Evolutionary conservation across 92 coral and sea anemone species (phyloP).

Genomic region (Porites cylindrica): DNA sequence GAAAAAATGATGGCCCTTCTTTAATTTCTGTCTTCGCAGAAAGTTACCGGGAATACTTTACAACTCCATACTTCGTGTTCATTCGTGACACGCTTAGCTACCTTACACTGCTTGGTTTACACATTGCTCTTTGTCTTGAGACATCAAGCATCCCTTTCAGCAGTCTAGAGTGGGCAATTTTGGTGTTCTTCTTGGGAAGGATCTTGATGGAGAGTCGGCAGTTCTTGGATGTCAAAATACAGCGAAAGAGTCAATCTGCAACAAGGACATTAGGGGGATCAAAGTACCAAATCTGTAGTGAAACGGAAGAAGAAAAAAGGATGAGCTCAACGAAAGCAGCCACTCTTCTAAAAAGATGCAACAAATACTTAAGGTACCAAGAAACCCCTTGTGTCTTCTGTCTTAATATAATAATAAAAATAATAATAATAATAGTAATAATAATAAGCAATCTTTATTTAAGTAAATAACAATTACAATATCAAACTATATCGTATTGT

Average conservation of each 20-base stretch:
- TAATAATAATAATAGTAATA: too few relatives aligned
- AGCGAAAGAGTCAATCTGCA: background rate
- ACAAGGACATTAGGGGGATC: background rate
- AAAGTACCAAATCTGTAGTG: background rate
- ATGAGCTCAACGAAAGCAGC: background rate
- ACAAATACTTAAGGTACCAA: background rate
- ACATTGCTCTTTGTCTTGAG: conserved; percentile 5
- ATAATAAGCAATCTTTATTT: too few relatives aligned
- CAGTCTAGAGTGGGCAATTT: conserved; percentile 5
- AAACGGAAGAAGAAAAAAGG: background rate
- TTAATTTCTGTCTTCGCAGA: background rate
- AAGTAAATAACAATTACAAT: too few relatives aligned
- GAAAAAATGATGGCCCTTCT: too few relatives aligned
- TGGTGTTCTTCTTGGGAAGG: conserved; percentile 5
- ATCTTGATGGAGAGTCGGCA: background rate
- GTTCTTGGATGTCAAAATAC: background rate
- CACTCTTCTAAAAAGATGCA: background rate
- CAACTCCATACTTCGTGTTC: conserved; percentile 20
- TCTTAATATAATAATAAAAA: too few relatives aligned
- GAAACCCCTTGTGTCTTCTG: too few relatives aligned
- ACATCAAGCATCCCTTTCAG: background rate
- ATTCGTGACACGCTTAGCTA: conserved; percentile 21
- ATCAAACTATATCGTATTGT: too few relatives aligned
- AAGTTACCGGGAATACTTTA: conserved; percentile 12
- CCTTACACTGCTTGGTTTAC: conserved; percentile 5